Conservation (phyloP, 2,888 invertebrate species). For the Drosophila limbata region DNA sequence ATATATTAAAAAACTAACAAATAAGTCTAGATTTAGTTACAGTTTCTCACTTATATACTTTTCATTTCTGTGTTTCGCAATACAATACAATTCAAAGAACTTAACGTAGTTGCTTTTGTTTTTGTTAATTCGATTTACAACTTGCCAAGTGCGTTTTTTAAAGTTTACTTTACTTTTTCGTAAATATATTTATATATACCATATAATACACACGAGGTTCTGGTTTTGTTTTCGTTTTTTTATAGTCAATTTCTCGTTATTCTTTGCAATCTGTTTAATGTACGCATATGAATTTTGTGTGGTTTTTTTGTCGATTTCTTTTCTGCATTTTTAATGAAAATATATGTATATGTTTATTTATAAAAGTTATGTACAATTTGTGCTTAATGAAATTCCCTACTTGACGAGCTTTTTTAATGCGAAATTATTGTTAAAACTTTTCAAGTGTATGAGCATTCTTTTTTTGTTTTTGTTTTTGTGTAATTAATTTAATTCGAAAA, state of each 20-base stretch:
- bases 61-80: constrained; percentile 35
- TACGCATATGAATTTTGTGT: constrained; percentile 57
- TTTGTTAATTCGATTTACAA: constrained; percentile 73
- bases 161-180: constrained; percentile 60
- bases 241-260: constrained; percentile 68
- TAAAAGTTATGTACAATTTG: constrained; percentile 78
- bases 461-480: constrained; percentile 24
- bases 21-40: constrained; percentile 82
- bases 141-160: constrained; percentile 69
- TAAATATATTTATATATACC: constrained; percentile 44
- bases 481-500: constrained; percentile 57
- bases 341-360: constrained; percentile 65
- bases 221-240: constrained; percentile 25
- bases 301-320: constrained; percentile 28
- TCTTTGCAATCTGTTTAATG: constrained; percentile 33
- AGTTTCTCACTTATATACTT: constrained; percentile 74
- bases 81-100: constrained; percentile 60
- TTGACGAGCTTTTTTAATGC: constrained; percentile 71
- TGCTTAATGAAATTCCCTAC: constrained; percentile 78
- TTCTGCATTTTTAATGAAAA: constrained; percentile 75
- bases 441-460: constrained; percentile 84
- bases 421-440: constrained; percentile 82
- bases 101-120: constrained; percentile 61
- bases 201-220: constrained; percentile 75
- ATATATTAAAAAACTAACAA: constrained; percentile 74